These are phyloP conservation scores for Acleris laterana DNA, from an alignment of 2,888 invertebrate species.

Conservation along the genomic window DNA sequence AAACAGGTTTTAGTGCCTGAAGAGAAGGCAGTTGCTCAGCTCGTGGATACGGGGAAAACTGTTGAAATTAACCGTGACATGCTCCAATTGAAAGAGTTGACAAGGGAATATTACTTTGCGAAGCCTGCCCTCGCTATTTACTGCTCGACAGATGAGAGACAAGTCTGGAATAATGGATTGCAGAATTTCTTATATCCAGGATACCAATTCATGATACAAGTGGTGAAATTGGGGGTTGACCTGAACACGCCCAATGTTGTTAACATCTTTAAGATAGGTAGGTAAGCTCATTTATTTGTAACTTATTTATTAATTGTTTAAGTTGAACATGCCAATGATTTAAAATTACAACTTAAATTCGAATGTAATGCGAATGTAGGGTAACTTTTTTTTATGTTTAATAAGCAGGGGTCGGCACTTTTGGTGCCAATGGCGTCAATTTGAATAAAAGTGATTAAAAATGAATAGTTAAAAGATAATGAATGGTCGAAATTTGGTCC, in stretches of 20 bases:
- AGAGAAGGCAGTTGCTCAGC: constrained; percentile 41
- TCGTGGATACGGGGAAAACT: constrained; percentile 49
- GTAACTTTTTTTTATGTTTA: too few species aligned
- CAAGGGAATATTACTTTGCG: constrained; percentile 33
- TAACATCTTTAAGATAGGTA: constrained; percentile 6
- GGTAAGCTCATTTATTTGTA: neutral
- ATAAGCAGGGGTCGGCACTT: too few species aligned
- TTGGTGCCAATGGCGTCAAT: too few species aligned
- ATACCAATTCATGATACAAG: constrained; percentile 42
- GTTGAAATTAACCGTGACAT: constrained; percentile 39
- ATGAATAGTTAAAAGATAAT: too few species aligned
- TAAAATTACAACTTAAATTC: too few species aligned
- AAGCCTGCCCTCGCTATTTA: constrained; percentile 42
- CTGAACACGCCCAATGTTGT: constrained; percentile 39
- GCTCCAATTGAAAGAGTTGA: constrained; percentile 43
- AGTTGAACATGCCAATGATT: too few species aligned
- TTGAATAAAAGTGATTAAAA: too few species aligned
- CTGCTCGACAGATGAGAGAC: constrained; percentile 39
- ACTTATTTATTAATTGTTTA: too few species aligned
- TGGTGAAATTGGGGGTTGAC: constrained; percentile 39
- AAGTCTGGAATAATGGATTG: constrained; percentile 37
- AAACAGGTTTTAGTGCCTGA: constrained; percentile 40
- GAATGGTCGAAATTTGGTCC: too few species aligned
- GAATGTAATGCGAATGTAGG: too few species aligned
- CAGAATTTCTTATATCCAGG: constrained; percentile 39